Percentiles rank a stretch among this genome's conserved stretches.
Conservation (phyloP, 1,140 invertebrate genomes). For the Drosophila hydei region DNA sequence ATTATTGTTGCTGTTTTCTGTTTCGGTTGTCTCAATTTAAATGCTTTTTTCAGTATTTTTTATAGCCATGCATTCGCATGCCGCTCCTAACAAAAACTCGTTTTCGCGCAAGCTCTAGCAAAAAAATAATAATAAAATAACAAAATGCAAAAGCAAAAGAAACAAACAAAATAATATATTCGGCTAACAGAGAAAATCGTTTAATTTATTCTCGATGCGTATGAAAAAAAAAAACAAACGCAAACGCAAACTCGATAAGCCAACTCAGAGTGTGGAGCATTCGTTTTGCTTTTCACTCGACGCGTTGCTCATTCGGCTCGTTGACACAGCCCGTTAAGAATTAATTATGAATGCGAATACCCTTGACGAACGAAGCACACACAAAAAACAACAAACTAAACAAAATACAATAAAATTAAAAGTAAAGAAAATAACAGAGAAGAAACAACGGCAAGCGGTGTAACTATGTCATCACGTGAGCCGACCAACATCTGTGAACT, state of each 20-base stretch:
- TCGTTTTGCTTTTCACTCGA: no score
- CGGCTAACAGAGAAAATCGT: slow-evolving; percentile 29
- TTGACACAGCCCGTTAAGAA: slow-evolving; percentile 43
- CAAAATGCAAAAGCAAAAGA: slow-evolving; percentile 36
- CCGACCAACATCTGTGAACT: slow-evolving; percentile 9
- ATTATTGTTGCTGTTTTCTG: neutral
- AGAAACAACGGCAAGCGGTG: neutral
- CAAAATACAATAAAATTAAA: slow-evolving; percentile 5
- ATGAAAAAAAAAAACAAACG: slow-evolving; percentile 23
- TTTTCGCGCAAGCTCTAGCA: slow-evolving; percentile 39
- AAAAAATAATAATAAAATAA: slow-evolving; percentile 32
- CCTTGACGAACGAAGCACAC: slow-evolving; percentile 20
- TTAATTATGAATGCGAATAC: slow-evolving; percentile 41
- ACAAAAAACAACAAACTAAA: neutral
- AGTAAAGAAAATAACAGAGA: neutral
- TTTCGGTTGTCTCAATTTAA: slow-evolving; percentile 69
- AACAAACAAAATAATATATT: slow-evolving; percentile 39
- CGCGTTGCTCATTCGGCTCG: no score
- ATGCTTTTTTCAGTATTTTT: slow-evolving; percentile 50
- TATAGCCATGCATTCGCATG: slow-evolving; percentile 60
- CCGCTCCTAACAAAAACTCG: slow-evolving; percentile 60
- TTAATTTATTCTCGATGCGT: slow-evolving; percentile 78
- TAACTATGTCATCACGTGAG: slow-evolving; percentile 19
- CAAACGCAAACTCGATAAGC: slow-evolving; percentile 25
- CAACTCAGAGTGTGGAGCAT: neutral